phyloP scores from a whole-genome alignment of 1,140 invertebrate genomes.

The Vanessa atalanta region DNA sequence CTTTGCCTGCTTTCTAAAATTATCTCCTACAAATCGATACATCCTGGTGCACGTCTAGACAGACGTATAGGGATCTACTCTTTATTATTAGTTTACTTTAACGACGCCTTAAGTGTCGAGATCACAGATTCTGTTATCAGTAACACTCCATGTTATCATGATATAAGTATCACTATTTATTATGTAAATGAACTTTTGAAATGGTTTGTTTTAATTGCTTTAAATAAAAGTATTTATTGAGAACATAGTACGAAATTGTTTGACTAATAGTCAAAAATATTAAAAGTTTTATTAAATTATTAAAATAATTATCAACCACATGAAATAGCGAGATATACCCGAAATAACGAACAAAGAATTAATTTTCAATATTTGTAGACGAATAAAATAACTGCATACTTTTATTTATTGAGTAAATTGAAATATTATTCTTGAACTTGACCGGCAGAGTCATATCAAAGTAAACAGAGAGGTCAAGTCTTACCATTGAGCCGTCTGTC shows the following conservation, averaged over 20 bases:
- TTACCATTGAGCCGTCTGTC: constrained; percentile 71
- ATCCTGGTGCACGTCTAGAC: constrained; percentile 64
- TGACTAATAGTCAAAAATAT: too few species aligned
- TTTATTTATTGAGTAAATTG: too few species aligned
- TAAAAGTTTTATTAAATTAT: neutral
- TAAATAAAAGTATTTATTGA: neutral
- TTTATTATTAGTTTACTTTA: constrained; percentile 19
- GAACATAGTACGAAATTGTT: too few species aligned
- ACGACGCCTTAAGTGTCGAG: constrained; percentile 9
- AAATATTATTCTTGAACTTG: constrained; percentile 16
- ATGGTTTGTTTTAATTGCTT: constrained; percentile 7
- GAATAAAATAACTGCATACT: too few species aligned
- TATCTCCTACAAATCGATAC: constrained; percentile 60
- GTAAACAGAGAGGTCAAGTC: constrained; percentile 23
- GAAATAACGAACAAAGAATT: too few species aligned
- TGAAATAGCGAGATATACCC: too few species aligned
- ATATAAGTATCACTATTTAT: constrained; percentile 3
- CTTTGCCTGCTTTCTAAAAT: constrained; percentile 56
- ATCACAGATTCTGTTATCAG: constrained; percentile 6
- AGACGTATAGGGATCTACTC: constrained; percentile 41
- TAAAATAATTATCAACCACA: neutral
- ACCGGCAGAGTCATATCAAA: constrained; percentile 11
- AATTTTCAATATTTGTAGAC: too few species aligned
- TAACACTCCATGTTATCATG: constrained; percentile 17
- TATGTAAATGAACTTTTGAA: neutral